Conservation (phyloP, 2,113 vertebrate species). For the Microcebus griseorufus region DNA sequence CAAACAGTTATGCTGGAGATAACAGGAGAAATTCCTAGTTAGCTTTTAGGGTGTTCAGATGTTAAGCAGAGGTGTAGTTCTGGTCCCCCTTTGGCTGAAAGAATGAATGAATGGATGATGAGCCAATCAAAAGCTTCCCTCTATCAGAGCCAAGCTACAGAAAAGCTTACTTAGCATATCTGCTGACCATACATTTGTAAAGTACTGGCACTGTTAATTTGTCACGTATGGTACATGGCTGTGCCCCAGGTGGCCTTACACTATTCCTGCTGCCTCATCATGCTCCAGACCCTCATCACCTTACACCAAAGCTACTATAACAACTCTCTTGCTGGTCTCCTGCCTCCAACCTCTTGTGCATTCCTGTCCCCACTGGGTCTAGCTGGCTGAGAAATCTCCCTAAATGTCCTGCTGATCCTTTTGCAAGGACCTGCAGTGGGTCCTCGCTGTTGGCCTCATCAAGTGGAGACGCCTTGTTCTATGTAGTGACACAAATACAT, state of each 20-base stretch:
- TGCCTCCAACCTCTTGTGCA: not conserved
- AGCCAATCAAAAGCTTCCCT: not conserved
- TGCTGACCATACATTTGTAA: not conserved
- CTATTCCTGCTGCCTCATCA: not conserved
- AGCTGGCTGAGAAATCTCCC: not conserved
- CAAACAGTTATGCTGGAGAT: not conserved
- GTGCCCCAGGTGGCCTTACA: not conserved
- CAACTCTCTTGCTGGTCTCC: not conserved
- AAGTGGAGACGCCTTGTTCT: not conserved
- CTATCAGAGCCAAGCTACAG: not conserved
- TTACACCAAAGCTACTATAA: not conserved
- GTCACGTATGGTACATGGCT: too few species aligned
- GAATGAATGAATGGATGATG: not conserved
- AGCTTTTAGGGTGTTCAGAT: not conserved
- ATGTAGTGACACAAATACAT: accelerated
- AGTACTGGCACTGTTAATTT: not conserved
- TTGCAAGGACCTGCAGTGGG: not conserved
- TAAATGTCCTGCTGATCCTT: not conserved
- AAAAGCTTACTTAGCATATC: not conserved
- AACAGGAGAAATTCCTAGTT: not conserved
- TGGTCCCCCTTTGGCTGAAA: not conserved
- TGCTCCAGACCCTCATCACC: not conserved
- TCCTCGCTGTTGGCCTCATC: not conserved
- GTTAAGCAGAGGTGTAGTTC: not conserved
- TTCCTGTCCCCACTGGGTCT: not conserved